These are phyloP conservation scores for Microctonus hyperodae DNA, from an alignment of 2,888 invertebrate genomes.

Conservation along the genomic window DNA sequence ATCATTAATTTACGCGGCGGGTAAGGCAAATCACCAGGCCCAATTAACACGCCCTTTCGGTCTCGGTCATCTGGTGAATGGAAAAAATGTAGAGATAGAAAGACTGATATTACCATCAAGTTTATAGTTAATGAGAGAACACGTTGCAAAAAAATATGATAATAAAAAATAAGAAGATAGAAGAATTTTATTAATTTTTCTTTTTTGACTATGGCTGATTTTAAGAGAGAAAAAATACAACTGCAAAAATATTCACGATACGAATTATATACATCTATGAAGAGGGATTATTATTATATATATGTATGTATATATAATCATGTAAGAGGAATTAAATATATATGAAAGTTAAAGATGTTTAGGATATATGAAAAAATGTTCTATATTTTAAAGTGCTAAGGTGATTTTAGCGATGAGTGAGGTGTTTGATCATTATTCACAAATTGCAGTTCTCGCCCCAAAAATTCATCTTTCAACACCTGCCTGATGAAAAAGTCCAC, in stretches of 20 bases:
- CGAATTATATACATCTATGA: not conserved
- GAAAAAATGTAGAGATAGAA: not conserved
- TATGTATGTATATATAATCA: no score
- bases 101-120: not conserved
- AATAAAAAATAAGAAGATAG: not conserved
- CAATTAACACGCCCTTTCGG: constrained; percentile 33
- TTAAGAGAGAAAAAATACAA: not conserved
- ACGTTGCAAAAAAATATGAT: constrained; percentile 6
- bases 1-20: constrained; percentile 55
- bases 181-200: not conserved
- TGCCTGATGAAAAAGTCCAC: constrained; percentile 26
- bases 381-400: not conserved
- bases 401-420: constrained; percentile 11
- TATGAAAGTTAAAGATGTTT: not conserved
- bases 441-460: constrained; percentile 34
- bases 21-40: constrained; percentile 37
- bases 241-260: no score
- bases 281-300: no score
- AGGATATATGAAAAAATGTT: not conserved
- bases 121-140: not conserved
- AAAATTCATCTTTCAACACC: constrained; percentile 41
- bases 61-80: constrained; percentile 24
- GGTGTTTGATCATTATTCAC: constrained; percentile 35
- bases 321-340: not conserved
- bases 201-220: not conserved